These are phyloP conservation scores for Ruditapes philippinarum DNA, from an alignment of 1,140 invertebrate genomes.

Conservation along the genomic window DNA sequence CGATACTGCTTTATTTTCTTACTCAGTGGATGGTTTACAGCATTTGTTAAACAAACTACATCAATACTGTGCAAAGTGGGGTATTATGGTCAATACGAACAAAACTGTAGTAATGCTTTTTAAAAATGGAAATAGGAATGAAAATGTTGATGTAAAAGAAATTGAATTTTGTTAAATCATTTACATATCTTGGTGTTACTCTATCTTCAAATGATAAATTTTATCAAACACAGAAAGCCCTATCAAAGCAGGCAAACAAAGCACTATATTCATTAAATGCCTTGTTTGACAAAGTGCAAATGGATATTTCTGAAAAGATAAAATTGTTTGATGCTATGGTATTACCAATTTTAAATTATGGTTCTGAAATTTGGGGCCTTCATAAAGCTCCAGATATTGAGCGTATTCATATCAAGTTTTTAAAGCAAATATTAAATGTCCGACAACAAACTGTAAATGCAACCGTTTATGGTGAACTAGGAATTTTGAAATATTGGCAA, in stretches of 20 bases:
- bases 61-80: neutral
- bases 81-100: neutral
- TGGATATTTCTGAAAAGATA: too few species aligned
- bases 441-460: too few species aligned
- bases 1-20: slow-evolving; percentile 25
- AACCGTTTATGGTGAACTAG: too few species aligned
- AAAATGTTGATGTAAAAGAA: neutral
- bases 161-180: neutral
- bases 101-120: neutral
- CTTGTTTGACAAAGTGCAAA: too few species aligned
- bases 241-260: neutral
- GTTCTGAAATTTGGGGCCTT: too few species aligned
- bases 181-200: neutral
- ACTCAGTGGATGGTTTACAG: neutral
- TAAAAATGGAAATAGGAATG: too few species aligned
- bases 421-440: too few species aligned
- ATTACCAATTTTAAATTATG: too few species aligned
- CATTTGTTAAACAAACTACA: neutral
- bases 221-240: neutral
- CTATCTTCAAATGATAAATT: neutral
- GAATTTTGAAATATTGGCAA: too few species aligned
- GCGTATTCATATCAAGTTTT: too few species aligned
- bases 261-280: neutral
- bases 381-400: too few species aligned
- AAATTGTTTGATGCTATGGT: too few species aligned